Percentiles rank a stretch among this genome's conserved stretches.
These are phyloP conservation scores for Pluvianellus socialis DNA, from an alignment of 2,113 vertebrate genomes.

Conservation along the genomic window DNA sequence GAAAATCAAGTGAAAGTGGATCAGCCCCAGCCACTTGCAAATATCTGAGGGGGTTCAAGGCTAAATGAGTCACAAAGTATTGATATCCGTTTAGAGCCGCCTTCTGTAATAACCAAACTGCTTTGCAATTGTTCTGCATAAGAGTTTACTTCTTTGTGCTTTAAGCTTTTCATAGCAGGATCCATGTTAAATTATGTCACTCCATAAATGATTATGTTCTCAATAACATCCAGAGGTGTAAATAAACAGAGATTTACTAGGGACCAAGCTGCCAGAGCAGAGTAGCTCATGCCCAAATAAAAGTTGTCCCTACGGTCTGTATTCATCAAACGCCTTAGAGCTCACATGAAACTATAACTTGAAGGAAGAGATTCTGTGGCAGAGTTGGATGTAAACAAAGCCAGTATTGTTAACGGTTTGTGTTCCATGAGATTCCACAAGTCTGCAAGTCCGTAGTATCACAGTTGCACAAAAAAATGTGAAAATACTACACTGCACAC, in stretches of 20 bases:
- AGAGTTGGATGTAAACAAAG: conserved; percentile 49
- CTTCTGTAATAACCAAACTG: neutral
- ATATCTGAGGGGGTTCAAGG: neutral
- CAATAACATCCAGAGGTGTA: neutral
- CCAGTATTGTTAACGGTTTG: conserved; percentile 47
- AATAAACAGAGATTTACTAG: neutral
- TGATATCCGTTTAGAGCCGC: accelerated
- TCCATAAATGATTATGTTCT: neutral
- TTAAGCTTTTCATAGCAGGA: neutral
- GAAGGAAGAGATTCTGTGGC: conserved; percentile 45
- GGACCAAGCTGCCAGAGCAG: neutral
- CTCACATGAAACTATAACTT: conserved; percentile 7
- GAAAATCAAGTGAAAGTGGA: neutral
- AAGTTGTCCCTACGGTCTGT: conserved; percentile 30
- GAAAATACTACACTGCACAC: neutral
- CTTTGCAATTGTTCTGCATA: neutral
- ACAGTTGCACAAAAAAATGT: conserved; percentile 6
- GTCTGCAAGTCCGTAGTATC: conserved; percentile 43
- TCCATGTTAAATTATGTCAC: neutral
- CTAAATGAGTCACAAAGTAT: neutral
- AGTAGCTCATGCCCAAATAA: neutral
- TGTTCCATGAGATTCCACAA: conserved; percentile 36
- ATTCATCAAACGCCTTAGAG: conserved; percentile 13
- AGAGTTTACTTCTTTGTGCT: neutral
- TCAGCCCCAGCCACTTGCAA: neutral